Conservation (phyloP, 2,113 vertebrate genomes). For the Aphyosemion australe region DNA sequence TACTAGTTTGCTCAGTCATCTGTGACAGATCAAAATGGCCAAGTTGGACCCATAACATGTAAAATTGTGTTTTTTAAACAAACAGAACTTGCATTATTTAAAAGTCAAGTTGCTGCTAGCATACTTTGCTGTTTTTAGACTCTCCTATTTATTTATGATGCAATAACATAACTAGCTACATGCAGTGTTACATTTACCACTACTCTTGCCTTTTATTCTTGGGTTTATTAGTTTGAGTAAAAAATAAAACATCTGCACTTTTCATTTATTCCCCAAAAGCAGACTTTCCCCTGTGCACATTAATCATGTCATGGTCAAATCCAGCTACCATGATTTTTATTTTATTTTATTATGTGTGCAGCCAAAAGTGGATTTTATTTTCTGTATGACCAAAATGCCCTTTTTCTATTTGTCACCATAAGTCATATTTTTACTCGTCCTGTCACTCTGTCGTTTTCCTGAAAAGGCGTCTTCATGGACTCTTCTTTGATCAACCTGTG, state of each 20-base stretch:
- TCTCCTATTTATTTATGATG: background rate
- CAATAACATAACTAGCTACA: no score
- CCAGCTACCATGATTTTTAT: no score
- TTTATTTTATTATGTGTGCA: background rate
- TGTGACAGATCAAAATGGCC: no score
- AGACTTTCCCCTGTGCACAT: no score
- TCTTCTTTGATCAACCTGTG: slow-evolving; percentile 26
- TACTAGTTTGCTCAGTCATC: no score
- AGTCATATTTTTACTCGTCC: background rate
- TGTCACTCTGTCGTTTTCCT: background rate
- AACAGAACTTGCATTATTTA: no score
- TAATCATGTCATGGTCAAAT: no score
- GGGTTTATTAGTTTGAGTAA: background rate
- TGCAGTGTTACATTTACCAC: background rate
- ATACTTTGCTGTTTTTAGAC: background rate
- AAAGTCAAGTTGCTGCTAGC: background rate
- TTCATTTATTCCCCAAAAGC: no score
- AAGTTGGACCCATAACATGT: no score
- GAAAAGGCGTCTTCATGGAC: slow-evolving; percentile 32
- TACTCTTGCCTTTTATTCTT: background rate
- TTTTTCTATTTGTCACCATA: background rate
- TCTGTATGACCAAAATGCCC: background rate
- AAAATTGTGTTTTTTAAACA: no score
- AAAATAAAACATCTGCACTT: no score
- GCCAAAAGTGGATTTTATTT: background rate